Percentiles rank a stretch among this genome's conserved stretches.
phyloP scores from a whole-genome alignment of 2,113 vertebrate species.

The Alectura lathami region DNA sequence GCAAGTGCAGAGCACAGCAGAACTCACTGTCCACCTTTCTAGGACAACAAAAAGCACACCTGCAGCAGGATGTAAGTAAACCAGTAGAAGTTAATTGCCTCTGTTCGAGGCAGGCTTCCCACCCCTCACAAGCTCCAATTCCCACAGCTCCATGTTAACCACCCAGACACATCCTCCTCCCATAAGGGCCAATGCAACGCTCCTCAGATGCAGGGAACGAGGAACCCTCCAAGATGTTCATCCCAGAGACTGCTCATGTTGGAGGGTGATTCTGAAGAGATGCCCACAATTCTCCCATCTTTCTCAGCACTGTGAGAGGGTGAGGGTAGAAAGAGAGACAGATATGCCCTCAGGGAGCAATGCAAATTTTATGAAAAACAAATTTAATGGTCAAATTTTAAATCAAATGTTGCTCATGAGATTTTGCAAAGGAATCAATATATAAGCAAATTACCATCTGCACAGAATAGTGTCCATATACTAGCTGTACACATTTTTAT shows the following conservation, averaged over 20 bases:
- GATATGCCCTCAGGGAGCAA: background rate
- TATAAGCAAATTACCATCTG: background rate
- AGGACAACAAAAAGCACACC: background rate
- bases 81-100: background rate
- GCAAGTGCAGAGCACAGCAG: background rate
- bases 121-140: background rate
- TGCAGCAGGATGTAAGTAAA: background rate
- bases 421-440: background rate
- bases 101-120: background rate
- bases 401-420: background rate
- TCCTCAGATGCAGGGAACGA: background rate
- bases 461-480: background rate
- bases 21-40: background rate
- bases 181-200: background rate
- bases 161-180: background rate
- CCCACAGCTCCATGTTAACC: background rate
- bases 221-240: background rate
- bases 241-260: background rate
- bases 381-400: background rate
- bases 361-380: background rate
- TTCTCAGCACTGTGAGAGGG: background rate
- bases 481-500: background rate
- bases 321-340: background rate
- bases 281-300: background rate
- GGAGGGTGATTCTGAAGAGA: background rate